These are phyloP conservation scores for Phoxinus dragarum DNA, from an alignment of 2,797 vertebrate genomes.

Conservation along the genomic window DNA sequence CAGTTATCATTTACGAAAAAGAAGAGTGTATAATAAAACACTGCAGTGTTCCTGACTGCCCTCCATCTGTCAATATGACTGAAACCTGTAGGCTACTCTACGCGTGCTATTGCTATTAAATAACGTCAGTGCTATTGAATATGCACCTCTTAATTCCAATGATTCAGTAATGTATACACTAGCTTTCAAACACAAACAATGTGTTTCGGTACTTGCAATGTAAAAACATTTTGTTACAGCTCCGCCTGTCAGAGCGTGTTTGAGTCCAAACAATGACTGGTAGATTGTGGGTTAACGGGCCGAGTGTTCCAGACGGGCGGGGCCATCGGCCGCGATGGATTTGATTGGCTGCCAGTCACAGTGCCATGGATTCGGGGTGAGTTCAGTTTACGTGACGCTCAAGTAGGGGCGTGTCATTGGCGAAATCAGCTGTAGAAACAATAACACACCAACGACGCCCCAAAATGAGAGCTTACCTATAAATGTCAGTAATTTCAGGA, in stretches of 20 bases:
- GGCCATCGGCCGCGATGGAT: background rate
- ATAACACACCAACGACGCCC: constrained; percentile 68
- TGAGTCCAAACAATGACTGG: constrained; percentile 14
- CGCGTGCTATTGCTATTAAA: background rate
- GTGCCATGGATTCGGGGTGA: constrained; percentile 42
- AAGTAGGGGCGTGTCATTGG: constrained; percentile 70
- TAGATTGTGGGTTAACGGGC: constrained; percentile 51
- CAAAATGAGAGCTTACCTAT: constrained; percentile 25
- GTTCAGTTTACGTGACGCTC: constrained; percentile 68
- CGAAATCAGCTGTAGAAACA: constrained; percentile 81
- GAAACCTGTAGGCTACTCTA: background rate
- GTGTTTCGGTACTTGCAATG: background rate
- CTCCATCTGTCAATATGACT: background rate
- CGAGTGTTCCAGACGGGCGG: constrained; percentile 54
- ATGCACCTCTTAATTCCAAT: background rate
- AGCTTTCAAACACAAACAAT: background rate
- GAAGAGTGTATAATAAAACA: background rate
- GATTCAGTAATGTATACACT: background rate
- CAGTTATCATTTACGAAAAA: background rate
- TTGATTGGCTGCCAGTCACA: constrained; percentile 50
- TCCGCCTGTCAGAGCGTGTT: background rate
- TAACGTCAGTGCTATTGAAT: background rate
- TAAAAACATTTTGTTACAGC: constrained; percentile 33
- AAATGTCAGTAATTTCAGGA: constrained; percentile 21
- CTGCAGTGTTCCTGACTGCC: background rate